Percentiles rank a stretch among this genome's conserved stretches.
Evolutionary conservation across 2,888 invertebrate species (phyloP).

Genomic region (Drosophila greeni): DNA sequence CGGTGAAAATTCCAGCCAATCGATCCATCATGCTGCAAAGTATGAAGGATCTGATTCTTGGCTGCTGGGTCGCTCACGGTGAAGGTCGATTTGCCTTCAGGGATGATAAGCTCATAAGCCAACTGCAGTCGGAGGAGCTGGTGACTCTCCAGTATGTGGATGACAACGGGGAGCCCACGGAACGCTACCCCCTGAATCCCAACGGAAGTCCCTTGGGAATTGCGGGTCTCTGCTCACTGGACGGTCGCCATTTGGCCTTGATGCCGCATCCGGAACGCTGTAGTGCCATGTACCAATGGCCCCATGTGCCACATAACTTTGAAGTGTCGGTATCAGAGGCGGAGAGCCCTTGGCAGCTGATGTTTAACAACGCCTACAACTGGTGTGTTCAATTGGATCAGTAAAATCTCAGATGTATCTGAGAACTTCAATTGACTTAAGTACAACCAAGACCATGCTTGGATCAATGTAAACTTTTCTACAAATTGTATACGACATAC

Average conservation of each 20-base stretch:
- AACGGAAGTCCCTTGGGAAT: conserved; percentile 92
- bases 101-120: conserved; percentile 79
- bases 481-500: conserved; percentile 1
- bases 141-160: conserved; percentile 91
- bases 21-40: conserved; percentile 89
- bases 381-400: conserved; percentile 80
- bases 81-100: conserved; percentile 90
- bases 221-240: conserved; percentile 91
- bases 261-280: conserved; percentile 99
- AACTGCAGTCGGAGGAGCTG: conserved; percentile 82
- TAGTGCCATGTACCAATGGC: conserved; percentile 94
- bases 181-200: conserved; percentile 95
- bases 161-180: conserved; percentile 86
- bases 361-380: conserved; percentile 92
- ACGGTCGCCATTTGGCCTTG: conserved; percentile 96
- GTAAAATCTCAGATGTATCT: neutral
- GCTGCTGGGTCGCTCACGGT: conserved; percentile 98
- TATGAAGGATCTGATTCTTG: conserved; percentile 94
- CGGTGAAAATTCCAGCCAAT: conserved; percentile 84
- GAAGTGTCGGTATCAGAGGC: conserved; percentile 74
- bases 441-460: neutral
- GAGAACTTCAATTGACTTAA: neutral
- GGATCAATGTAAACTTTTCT: neutral
- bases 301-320: conserved; percentile 82
- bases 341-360: conserved; percentile 92